Evolutionary conservation across 2,113 vertebrate species (phyloP).

Genomic region (Grammomys dolichurus): DNA sequence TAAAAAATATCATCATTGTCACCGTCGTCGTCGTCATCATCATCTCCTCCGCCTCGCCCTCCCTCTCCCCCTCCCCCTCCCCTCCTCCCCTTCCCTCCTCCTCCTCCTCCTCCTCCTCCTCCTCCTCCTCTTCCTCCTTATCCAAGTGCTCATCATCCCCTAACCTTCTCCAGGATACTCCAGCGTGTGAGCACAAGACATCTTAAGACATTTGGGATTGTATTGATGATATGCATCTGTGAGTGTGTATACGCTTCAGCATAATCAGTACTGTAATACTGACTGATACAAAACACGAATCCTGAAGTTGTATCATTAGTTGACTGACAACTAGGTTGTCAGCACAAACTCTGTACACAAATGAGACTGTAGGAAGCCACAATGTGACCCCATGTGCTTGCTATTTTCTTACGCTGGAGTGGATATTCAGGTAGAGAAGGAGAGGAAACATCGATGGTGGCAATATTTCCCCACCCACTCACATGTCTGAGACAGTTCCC

Average conservation of each 20-base stretch:
- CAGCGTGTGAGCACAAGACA: fast-evolving
- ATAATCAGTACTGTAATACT: too few relatives aligned
- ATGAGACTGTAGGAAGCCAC: neutral
- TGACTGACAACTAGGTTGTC: neutral
- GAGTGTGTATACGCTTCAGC: neutral
- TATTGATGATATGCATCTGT: neutral
- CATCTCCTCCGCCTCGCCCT: neutral
- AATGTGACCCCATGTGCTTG: neutral
- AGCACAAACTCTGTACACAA: neutral
- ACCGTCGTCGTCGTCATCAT: neutral
- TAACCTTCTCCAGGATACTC: too few relatives aligned
- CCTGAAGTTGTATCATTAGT: neutral
- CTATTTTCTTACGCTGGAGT: neutral
- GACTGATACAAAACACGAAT: neutral
- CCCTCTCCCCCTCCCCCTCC: too few relatives aligned
- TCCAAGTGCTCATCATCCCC: neutral
- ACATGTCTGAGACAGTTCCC: neutral
- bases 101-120: too few relatives aligned
- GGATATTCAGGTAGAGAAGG: too few relatives aligned
- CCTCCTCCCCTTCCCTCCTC: too few relatives aligned
- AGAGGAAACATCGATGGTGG: neutral
- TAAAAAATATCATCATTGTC: neutral
- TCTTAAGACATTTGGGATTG: neutral
- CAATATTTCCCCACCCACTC: neutral
- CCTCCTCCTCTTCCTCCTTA: too few relatives aligned